Base-by-base conservation (phyloP, 2,888 invertebrate species). In the Allygus modestus region DNA sequence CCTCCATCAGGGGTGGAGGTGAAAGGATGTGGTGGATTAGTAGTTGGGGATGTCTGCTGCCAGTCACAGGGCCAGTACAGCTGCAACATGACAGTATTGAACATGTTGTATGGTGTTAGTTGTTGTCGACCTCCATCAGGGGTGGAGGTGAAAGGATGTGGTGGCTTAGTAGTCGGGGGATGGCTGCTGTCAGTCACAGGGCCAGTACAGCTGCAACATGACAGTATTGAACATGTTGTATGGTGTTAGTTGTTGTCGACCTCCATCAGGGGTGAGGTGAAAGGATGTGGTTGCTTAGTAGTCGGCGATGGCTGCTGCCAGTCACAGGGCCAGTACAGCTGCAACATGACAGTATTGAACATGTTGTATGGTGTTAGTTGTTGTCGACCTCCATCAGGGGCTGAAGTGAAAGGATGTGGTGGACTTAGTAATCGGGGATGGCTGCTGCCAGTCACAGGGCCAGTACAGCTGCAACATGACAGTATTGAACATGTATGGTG, bases 271-370 rank as follows among this genome's bases (percentile, higher is more conserved):
- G 37, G 37, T 9, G 37, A 37, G 37, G 37, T 9, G 37, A 7
- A 9, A 9, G 37, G 37, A 37, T 37, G 37, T 37, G 37, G 37
- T 37, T 4, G 31, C 28, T 1, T 81, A 54, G 37, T 81, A 81
- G 58, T 51, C 54, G 46, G 33, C 12, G 81, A 58, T 0, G 58
- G 20, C 20, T 81, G 51, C 58, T 81, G 81, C 81, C 81, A 81
- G 37, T 81, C 81, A 31, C 81, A 81, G 4, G 81, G 81, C 81
- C 81, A 81, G 37, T 81, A 81, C 51, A 81, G 58, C 81, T 81
- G 58, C 69, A 54, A 54, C 54, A 69, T 7, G 37, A 37, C 9
- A 37, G 37, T 37, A 4, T 7, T 4, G 4, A 37, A 37, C 5
- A 9, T 37, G 4, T 37, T 7, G 37, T 37, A 15, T 11, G 61